phyloP scores from a whole-genome alignment of 2,113 vertebrate genomes.

The Sus scrofa region DNA sequence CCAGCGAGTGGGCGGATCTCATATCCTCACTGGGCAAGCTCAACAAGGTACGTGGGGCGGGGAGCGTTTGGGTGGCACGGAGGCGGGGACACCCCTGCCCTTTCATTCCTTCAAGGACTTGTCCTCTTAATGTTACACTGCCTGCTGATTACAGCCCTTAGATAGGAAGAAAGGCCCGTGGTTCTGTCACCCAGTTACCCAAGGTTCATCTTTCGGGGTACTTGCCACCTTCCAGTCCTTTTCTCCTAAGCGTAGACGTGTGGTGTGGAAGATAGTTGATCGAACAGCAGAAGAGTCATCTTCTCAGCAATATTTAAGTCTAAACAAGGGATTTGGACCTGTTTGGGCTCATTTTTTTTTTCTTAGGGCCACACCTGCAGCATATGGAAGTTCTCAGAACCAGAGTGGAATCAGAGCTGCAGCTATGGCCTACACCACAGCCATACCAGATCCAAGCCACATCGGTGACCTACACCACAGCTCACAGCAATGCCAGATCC shows the following conservation, averaged over 20 bases:
- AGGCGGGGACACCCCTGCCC: background rate
- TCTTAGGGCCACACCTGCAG: too few species aligned
- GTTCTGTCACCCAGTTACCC: background rate
- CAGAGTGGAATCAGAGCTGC: too few species aligned
- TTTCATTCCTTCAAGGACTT: background rate
- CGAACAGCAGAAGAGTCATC: background rate
- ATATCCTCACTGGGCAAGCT: constrained; percentile 99
- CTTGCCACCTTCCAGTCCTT: background rate
- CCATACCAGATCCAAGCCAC: too few species aligned
- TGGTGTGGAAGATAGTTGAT: background rate
- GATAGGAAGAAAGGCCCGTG: background rate
- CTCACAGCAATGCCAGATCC: too few species aligned
- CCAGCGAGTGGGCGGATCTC: constrained; percentile 98
- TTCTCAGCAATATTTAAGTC: background rate
- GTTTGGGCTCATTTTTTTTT: too few species aligned
- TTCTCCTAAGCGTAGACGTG: background rate
- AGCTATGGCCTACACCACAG: too few species aligned
- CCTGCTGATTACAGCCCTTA: background rate
- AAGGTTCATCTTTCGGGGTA: background rate
- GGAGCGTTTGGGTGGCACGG: fast-evolving
- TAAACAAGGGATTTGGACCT: background rate
- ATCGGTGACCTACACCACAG: too few species aligned
- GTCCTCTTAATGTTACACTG: background rate
- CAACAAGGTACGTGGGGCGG: constrained; percentile 92
- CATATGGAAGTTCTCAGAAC: too few species aligned